phyloP scores from a whole-genome alignment of 2,888 invertebrate genomes.

The Xestia xanthographa region DNA sequence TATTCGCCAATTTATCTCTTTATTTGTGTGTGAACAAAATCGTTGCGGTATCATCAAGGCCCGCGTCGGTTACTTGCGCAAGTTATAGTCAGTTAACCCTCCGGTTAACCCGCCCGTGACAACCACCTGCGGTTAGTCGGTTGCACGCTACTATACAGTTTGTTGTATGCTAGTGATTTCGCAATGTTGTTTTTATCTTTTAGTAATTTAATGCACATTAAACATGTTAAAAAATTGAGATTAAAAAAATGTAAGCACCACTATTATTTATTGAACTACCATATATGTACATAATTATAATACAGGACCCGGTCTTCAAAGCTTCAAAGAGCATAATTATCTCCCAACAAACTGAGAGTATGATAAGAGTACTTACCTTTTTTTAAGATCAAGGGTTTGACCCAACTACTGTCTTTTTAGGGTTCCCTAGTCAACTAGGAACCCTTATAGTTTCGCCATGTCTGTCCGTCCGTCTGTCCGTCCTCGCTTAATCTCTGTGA shows the following conservation, averaged over 20 bases:
- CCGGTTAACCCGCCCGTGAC: constrained; percentile 32
- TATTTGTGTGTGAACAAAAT: constrained; percentile 28
- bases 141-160: constrained; percentile 23
- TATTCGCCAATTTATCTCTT: not conserved
- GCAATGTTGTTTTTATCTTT: not conserved
- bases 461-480: too few relatives aligned
- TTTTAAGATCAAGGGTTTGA: constrained; percentile 4
- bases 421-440: too few relatives aligned
- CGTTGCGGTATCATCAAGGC: constrained; percentile 37
- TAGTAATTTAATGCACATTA: not conserved
- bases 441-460: too few relatives aligned
- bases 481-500: too few relatives aligned
- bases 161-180: constrained; percentile 4
- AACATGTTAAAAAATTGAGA: too few relatives aligned
- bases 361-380: not conserved
- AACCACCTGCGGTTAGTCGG: constrained; percentile 51
- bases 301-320: not conserved
- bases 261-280: too few relatives aligned
- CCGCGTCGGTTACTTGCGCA: constrained; percentile 36
- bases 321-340: constrained; percentile 1
- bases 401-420: not conserved
- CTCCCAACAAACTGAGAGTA: not conserved
- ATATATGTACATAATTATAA: too few relatives aligned
- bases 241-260: not conserved
- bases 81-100: constrained; percentile 42